phyloP scores from a whole-genome alignment of 1,140 invertebrate genomes.

The Ctenoplectra terminalis region DNA sequence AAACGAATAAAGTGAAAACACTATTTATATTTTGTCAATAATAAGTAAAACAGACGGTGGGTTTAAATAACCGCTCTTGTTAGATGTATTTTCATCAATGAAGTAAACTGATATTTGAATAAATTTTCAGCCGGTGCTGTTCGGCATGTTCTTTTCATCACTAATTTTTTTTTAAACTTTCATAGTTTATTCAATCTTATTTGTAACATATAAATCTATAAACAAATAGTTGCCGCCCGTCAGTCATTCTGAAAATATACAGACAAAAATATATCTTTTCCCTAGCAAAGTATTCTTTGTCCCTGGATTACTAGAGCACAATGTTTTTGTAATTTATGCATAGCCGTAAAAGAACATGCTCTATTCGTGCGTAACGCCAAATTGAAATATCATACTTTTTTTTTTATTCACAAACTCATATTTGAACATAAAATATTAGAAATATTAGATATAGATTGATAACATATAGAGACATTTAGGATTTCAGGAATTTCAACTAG shows the following conservation, averaged over 20 bases:
- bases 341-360: not conserved
- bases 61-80: slow-evolving; percentile 2
- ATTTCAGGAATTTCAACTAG: not conserved
- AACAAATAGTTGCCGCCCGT: slow-evolving; percentile 26
- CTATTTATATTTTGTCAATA: slow-evolving; percentile 12
- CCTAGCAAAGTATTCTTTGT: not conserved
- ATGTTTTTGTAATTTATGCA: not conserved
- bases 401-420: not conserved
- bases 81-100: slow-evolving; percentile 25
- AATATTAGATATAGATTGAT: not conserved
- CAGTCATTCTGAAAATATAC: slow-evolving; percentile 25
- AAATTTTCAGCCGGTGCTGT: slow-evolving; percentile 14
- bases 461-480: not conserved
- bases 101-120: slow-evolving; percentile 13
- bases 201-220: slow-evolving; percentile 18
- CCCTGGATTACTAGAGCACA: not conserved
- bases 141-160: not conserved
- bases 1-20: not conserved
- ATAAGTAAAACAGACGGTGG: slow-evolving; percentile 3
- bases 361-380: not conserved
- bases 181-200: not conserved
- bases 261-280: not conserved
- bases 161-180: not conserved
- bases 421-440: not conserved
- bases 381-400: not conserved